phyloP scores from a whole-genome alignment of 2,888 invertebrate genomes.

The Euspilapteryx auroguttella region DNA sequence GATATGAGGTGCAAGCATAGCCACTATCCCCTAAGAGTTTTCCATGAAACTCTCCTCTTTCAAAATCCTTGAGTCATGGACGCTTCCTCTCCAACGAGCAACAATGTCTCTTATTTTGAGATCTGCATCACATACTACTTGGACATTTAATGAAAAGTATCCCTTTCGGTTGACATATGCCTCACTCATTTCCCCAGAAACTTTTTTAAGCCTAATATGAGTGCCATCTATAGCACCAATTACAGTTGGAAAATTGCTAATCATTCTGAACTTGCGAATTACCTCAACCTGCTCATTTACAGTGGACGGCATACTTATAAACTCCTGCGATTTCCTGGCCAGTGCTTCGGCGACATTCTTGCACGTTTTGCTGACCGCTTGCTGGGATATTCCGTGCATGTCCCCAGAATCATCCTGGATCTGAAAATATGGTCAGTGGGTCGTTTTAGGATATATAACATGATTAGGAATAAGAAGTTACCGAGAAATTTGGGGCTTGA shows the following conservation, averaged over 20 bases:
- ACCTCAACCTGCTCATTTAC: not conserved
- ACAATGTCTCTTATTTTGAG: constrained; percentile 6
- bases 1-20: constrained; percentile 6
- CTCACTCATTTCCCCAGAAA: constrained; percentile 6
- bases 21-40: constrained; percentile 7
- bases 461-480: no score
- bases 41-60: constrained; percentile 5
- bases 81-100: constrained; percentile 7
- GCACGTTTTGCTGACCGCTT: not conserved
- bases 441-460: no score
- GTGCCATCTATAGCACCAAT: constrained; percentile 8
- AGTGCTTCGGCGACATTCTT: constrained; percentile 1
- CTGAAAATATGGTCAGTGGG: no score
- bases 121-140: constrained; percentile 6
- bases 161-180: constrained; percentile 9
- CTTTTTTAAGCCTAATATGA: constrained; percentile 8
- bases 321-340: not conserved
- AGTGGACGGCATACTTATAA: constrained; percentile 2
- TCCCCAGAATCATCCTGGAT: constrained; percentile 6
- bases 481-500: no score
- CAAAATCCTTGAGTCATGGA: constrained; percentile 7
- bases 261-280: not conserved
- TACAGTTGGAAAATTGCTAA: constrained; percentile 3
- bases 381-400: constrained; percentile 3
- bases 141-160: constrained; percentile 8